phyloP scores from a whole-genome alignment of 2,113 vertebrate species.

The Neolamprologus cancellatus region DNA sequence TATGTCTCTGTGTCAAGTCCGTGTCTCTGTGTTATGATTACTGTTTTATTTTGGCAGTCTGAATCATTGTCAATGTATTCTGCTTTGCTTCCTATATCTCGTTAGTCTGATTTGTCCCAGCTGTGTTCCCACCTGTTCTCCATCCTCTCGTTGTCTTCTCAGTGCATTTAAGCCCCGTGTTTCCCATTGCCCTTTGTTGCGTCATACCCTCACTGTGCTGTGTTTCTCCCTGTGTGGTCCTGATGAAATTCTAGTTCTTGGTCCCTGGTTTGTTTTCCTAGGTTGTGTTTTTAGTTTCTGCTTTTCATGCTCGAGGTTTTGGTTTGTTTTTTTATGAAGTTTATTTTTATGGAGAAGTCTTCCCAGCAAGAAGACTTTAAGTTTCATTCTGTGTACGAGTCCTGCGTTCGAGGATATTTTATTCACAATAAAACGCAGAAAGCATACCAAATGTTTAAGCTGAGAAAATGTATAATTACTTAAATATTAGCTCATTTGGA shows the following conservation, averaged over 20 bases:
- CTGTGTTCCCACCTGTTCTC: background rate
- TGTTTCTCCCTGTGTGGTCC: rapidly evolving
- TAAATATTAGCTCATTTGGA: background rate
- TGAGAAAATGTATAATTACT: background rate
- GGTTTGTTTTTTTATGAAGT: rapidly evolving
- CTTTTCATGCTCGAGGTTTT: rapidly evolving
- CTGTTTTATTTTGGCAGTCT: background rate
- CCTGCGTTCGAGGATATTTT: background rate
- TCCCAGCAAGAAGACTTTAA: background rate
- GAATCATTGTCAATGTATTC: background rate
- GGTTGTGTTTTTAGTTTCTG: background rate
- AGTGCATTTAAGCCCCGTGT: background rate
- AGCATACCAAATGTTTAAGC: background rate
- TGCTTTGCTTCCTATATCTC: background rate
- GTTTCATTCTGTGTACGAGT: background rate
- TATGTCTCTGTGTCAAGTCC: background rate
- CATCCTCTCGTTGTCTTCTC: background rate
- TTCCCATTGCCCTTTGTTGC: rapidly evolving
- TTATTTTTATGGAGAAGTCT: background rate
- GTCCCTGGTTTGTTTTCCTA: rapidly evolving
- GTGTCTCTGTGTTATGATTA: background rate
- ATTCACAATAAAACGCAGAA: background rate
- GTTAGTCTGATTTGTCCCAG: background rate
- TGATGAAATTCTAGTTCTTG: rapidly evolving
- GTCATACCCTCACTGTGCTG: rapidly evolving